Evolutionary conservation across 2,113 vertebrate species (phyloP), one percentile per base, ranked within the genome.

Genomic region (Tricholaema leucomelas): DNA sequence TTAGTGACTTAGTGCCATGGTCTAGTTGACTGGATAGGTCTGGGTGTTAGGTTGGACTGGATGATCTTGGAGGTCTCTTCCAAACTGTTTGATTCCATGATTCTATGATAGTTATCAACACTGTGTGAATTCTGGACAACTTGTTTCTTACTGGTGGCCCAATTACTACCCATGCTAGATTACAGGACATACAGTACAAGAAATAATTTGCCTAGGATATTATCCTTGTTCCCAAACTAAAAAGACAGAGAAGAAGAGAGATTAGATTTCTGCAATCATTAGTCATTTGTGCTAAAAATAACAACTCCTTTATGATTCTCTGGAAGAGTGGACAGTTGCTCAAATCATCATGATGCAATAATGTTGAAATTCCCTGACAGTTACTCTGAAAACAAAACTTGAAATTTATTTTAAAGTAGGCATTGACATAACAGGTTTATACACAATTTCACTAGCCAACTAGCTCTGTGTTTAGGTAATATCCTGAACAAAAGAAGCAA

Each of bases 401-500:
- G 20, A 31, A 59, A 85, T 85, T 87, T 85, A 4, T 73, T 48
- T 80, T 82, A 63, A 70, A 28, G 14, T 38, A 83, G 10, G 14
- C 21, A 73, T 87, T 85, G 50, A 82, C 8, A 2, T 36, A 73
- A 73, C 10, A 78, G 25, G 20, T 81, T 73, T 77, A 56, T 42
- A 71, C 56, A 48, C 13, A 6, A 80, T 60, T 85, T 67, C 21
- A 38, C 82, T 83, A 85, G 30, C 42, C 52, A 81, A 4, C 12
- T 85, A 81, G 28, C 42, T 64, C n/a, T 56, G 28, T 74, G 40
- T 82, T 58, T 38, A 44, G 20, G 38, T 80, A 90, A 8, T 5
- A 15, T 14, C 8, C 20, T 56, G 65, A 91, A 78, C 15, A 83
- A 91, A 92, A n/a, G 52, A 78, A 75, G 87, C 20, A 79, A 76